Base-by-base conservation (phyloP, 2,888 invertebrate genomes). In the Mactromeris polynyma region DNA sequence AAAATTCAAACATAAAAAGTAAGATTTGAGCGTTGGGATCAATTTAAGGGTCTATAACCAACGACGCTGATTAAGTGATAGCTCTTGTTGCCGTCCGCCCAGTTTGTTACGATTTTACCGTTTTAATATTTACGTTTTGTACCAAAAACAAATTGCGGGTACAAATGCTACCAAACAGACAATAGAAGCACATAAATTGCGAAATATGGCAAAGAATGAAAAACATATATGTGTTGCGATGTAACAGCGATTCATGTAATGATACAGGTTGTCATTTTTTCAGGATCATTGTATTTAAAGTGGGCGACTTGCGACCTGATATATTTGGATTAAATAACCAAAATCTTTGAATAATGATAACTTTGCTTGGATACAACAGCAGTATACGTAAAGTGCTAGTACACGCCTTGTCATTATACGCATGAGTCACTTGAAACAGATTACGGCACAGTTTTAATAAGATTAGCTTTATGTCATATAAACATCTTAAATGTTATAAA, bases 181-280 rank as follows among this genome's bases (percentile, higher is more conserved):
- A 78, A 11, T 33, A 73, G 51, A 11, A 17, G 4, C 26, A n/a
- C 4, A n/a, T 58, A 0, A 26, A 42, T 46, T 36, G 19, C 14
- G 17, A 73, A 36, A 26, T 73, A 73, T 73, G 6, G 19, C 19
- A 33, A 36, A 73, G 19, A 19, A 73, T 33, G 33, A 73, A 36
- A 36, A 73, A 73, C 17, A 73, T 73, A 73, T 73, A 73, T 73
- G 73, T 73, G 73, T 73, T 73, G 73, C 36, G 73, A 73, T 73
- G 73, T 36, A 73, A 17, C 2, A 19, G 14, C 26, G 14, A 73
- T 58, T 17, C 31, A 73, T 3, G 17, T 26, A 26, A 73, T 73
- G 36, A 36, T 19, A 33, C 2, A 36, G 36, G 19, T 73, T 36
- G 73, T 36, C 73, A 36, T 73, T 33, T 36, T 36, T 73, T 33